These are phyloP conservation scores for Psilopsiagon aurifrons DNA, from an alignment of 2,113 vertebrate genomes.

Conservation along the genomic window DNA sequence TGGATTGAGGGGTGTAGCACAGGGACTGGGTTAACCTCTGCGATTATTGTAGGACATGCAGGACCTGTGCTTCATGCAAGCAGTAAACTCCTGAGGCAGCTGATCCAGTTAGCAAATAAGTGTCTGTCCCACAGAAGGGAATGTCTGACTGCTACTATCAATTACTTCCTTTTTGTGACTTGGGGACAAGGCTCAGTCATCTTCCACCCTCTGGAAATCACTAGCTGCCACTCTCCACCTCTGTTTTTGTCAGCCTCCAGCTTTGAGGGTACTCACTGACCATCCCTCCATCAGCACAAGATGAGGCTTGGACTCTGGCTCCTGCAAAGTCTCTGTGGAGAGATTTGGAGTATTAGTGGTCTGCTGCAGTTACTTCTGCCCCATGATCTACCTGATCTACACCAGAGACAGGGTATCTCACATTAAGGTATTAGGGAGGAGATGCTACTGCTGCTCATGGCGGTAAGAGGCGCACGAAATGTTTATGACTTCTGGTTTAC, in stretches of 20 bases:
- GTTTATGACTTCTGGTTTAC: neutral
- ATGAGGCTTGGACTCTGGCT: neutral
- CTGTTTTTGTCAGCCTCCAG: neutral
- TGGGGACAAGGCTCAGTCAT: neutral
- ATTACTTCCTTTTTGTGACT: neutral
- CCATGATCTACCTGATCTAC: neutral
- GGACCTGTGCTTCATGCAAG: neutral
- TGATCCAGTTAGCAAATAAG: neutral
- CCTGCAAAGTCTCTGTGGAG: neutral
- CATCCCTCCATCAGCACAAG: neutral
- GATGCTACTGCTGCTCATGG: neutral
- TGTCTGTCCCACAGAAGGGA: neutral
- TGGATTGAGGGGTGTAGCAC: neutral
- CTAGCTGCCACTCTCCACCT: neutral
- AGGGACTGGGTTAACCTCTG: neutral
- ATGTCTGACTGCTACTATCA: neutral
- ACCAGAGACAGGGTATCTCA: neutral
- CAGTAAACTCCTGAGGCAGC: neutral
- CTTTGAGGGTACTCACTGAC: neutral
- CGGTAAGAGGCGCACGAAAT: neutral
- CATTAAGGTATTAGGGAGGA: neutral
- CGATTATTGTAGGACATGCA: neutral
- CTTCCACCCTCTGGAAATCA: neutral
- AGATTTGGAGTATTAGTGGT: neutral
- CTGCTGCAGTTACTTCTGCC: neutral